Percentiles rank a stretch among this genome's conserved stretches.
phyloP scores from a whole-genome alignment of 2,113 vertebrate genomes.

The Canis aureus region DNA sequence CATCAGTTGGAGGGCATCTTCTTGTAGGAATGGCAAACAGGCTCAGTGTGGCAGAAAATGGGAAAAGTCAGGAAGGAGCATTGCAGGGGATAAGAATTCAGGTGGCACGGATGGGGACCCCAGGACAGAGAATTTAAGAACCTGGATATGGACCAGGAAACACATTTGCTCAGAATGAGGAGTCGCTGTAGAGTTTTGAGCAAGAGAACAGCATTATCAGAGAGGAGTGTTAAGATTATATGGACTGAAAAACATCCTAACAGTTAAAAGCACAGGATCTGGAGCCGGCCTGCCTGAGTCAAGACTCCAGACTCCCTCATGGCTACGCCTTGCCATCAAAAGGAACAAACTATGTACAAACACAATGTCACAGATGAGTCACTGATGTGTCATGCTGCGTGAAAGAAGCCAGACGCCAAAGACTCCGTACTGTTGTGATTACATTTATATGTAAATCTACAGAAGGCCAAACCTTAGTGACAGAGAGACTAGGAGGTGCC shows the following conservation, averaged over 20 bases:
- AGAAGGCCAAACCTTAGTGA: neutral
- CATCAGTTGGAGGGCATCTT: neutral
- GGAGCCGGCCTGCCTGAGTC: neutral
- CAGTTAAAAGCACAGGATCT: neutral
- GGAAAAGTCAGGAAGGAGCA: neutral
- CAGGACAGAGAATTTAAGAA: neutral
- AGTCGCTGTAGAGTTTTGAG: neutral
- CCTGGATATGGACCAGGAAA: neutral
- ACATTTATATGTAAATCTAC: neutral
- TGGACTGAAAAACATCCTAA: neutral
- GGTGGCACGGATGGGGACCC: neutral
- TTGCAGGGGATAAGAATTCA: neutral
- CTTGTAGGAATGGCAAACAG: neutral
- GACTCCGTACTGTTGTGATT: neutral
- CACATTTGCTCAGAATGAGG: neutral
- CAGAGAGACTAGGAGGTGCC: neutral
- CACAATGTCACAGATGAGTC: neutral
- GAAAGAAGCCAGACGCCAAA: neutral
- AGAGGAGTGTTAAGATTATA: neutral
- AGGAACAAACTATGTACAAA: neutral
- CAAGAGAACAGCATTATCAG: neutral
- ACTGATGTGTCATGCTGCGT: neutral
- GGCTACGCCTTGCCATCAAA: neutral
- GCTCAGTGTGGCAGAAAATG: slow-evolving; percentile 8
- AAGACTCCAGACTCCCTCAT: neutral